Percentiles rank a stretch among this genome's conserved stretches.
Evolutionary conservation across 2,113 vertebrate genomes (phyloP).

Genomic region (Rana temporaria): DNA sequence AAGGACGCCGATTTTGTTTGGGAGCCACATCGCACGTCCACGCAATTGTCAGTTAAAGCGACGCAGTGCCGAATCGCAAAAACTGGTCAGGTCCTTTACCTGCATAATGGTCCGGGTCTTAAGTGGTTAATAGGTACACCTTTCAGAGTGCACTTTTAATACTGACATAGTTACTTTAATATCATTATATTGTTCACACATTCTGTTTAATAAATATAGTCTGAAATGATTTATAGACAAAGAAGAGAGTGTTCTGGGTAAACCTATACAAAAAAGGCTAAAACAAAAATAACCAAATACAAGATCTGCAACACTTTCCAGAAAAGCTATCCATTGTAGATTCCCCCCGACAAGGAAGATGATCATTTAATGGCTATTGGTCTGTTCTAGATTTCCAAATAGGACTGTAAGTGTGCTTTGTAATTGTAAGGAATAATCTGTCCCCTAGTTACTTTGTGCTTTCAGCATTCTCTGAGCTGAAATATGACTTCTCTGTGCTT

Average conservation of each 20-base stretch:
- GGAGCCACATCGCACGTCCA: too few species aligned
- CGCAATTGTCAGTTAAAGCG: too few species aligned
- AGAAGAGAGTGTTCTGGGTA: not conserved
- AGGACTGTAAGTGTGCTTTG: conserved; percentile 2
- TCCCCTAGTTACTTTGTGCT: conserved; percentile 15
- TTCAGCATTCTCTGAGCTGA: conserved; percentile 33
- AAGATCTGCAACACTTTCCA: not conserved
- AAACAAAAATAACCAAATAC: not conserved
- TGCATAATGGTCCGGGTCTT: too few species aligned
- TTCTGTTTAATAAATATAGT: too few species aligned
- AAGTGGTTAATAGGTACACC: too few species aligned
- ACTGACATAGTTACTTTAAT: too few species aligned
- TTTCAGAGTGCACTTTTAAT: too few species aligned
- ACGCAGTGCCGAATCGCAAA: too few species aligned
- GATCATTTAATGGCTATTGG: conserved; percentile 21
- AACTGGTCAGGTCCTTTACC: too few species aligned
- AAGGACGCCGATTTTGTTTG: too few species aligned
- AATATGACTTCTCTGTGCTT: conserved; percentile 39
- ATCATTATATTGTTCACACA: too few species aligned
- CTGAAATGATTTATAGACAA: too few species aligned
- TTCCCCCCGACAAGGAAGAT: not conserved
- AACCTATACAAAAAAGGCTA: not conserved
- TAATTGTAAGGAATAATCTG: conserved; percentile 1
- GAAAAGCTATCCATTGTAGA: not conserved
- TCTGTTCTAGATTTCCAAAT: conserved; percentile 20